Evolutionary conservation across 2,113 vertebrate species (phyloP).

Genomic region (Chunga burmeisteri): DNA sequence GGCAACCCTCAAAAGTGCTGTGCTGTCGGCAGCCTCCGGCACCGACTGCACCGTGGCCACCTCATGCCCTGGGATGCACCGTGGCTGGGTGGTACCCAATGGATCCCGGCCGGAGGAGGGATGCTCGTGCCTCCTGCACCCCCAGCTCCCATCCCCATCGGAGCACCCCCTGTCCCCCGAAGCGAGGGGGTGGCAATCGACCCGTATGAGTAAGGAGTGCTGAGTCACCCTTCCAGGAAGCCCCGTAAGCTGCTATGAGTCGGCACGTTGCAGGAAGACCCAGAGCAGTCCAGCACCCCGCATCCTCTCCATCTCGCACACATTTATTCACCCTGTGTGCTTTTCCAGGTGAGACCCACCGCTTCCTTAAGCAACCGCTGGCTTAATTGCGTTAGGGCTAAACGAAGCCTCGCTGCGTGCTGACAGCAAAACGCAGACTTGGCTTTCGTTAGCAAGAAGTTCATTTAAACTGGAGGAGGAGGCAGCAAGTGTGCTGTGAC

Average conservation of each 20-base stretch:
- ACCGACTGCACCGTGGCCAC: fast-evolving
- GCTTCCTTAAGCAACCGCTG: fast-evolving
- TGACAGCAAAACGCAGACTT: background rate
- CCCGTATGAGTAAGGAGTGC: slow-evolving; percentile 31
- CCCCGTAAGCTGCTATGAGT: slow-evolving; percentile 7
- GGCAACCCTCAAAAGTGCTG: fast-evolving
- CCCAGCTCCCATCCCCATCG: background rate
- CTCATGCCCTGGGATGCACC: fast-evolving
- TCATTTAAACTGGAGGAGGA: background rate
- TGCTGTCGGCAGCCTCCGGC: fast-evolving
- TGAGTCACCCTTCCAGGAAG: slow-evolving; percentile 55
- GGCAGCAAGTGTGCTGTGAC: background rate
- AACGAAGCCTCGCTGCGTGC: fast-evolving
- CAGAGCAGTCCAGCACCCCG: fast-evolving
- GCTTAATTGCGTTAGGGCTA: fast-evolving
- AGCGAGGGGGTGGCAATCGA: background rate
- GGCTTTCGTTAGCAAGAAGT: background rate
- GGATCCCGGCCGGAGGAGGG: fast-evolving
- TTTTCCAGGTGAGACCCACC: background rate
- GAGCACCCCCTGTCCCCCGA: fast-evolving
- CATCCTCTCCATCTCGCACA: background rate
- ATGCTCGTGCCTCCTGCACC: background rate
- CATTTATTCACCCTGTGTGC: fast-evolving
- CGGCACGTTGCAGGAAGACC: background rate
- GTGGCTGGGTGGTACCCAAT: fast-evolving